Percentiles rank a stretch among this genome's conserved stretches.
These are phyloP conservation scores for Lomographa bimaculata DNA, from an alignment of 2,888 invertebrate species.

Conservation along the genomic window DNA sequence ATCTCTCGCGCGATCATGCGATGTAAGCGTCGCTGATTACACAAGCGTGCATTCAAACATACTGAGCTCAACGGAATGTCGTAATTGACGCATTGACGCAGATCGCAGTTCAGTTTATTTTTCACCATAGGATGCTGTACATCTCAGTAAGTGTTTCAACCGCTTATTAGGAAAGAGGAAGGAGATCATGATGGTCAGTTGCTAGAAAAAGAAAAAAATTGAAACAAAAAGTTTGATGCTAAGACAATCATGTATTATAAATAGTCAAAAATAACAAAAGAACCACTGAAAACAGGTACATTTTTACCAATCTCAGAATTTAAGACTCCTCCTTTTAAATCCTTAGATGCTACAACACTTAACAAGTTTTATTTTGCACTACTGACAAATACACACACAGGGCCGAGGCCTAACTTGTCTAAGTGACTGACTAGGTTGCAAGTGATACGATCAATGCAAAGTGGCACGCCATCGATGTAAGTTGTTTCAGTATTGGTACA, in stretches of 20 bases:
- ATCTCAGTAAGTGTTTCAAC: too few species aligned
- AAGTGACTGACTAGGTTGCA: conserved; percentile 82
- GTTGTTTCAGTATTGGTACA: conserved; percentile 25
- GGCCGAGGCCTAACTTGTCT: conserved; percentile 58
- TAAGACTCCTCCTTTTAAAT: conserved; percentile 74
- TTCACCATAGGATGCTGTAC: too few species aligned
- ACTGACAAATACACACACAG: conserved; percentile 68
- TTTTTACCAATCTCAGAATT: conserved; percentile 80
- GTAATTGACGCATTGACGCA: too few species aligned
- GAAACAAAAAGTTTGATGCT: conserved; percentile 69
- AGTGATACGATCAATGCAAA: conserved; percentile 54
- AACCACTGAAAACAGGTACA: conserved; percentile 83
- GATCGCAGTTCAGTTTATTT: too few species aligned
- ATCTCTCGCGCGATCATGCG: too few species aligned
- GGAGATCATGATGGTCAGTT: too few species aligned
- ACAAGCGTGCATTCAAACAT: too few species aligned
- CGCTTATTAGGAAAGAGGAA: too few species aligned
- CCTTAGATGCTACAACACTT: conserved; percentile 82
- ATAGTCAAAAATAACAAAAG: conserved; percentile 84
- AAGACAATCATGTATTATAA: conserved; percentile 83
- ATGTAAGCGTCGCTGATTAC: too few species aligned
- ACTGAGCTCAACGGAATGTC: too few species aligned
- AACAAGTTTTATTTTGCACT: conserved; percentile 77
- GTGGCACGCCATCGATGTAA: conserved; percentile 30
- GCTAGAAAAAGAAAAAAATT: too few species aligned